Base-by-base conservation (phyloP, 2,888 invertebrate species). In the Zhuqinia jingwanae region DNA sequence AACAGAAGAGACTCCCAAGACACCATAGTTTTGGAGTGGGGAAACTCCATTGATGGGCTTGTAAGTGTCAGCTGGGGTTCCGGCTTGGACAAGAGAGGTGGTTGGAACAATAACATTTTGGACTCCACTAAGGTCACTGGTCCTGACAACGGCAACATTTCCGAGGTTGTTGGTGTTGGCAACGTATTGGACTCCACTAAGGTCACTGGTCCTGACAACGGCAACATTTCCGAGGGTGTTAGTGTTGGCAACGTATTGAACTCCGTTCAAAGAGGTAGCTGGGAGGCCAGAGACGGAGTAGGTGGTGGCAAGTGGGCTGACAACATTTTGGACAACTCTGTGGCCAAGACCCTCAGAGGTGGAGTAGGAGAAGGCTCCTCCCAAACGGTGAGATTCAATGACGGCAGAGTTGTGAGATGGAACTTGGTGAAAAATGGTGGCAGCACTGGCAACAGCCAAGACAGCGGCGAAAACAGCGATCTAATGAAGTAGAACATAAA, bases 341-440 rank as follows among this genome's bases (percentile, higher is more conserved):
- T 30, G 25, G 10, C 65, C 73, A 15, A 79, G 79, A 20, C 36
- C 56, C 68, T 87, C 87, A n/a, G 63, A 50, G 73, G 73, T 73
- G 81, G 88, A 85, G 88, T 90, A 90, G 58, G 89, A 88, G 65
- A 88, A 90, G 88, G 87, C 87, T 11, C 89, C 88, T 84, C 90
- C 90, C 30, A 88, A 30, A 60, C 90, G 88, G 50, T 88, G 75
- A 36, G 89, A 83, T 56, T 75, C 81, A 77, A 88, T 87, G 68
- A 89, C 73, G 30, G 89, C 75, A 42, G 85, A 17, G 20, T 56
- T 13, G 68, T 75, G 60, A 11, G 79, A 50, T 65, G 84, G 87
- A 22, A 85, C 83, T n/a, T n/a, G n/a, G 45, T 25, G 36, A 75
- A 60, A 70, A 79, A 76, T 45, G 68, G 60, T 73, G 76, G 85